phyloP scores from a whole-genome alignment of 2,113 vertebrate species.

The Mustela lutreola region DNA sequence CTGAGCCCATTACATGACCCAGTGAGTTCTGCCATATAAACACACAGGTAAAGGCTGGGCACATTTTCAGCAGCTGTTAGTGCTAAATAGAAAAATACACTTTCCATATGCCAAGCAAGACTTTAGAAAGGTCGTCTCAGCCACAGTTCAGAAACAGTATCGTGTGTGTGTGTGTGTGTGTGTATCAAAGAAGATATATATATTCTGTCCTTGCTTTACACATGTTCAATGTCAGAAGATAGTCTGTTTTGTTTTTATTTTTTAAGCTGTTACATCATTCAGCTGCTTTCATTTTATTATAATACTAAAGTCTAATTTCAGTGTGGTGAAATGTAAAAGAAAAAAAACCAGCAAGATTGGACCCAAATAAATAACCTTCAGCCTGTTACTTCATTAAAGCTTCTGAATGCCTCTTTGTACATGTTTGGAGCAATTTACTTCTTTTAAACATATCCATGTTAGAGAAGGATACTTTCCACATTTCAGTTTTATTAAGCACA shows the following conservation, averaged over 20 bases:
- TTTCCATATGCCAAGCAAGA: constrained; percentile 14
- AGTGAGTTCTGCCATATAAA: constrained; percentile 35
- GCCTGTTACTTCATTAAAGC: constrained; percentile 2
- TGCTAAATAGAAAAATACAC: constrained; percentile 44
- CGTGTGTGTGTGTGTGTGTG: not conserved
- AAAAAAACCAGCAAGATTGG: not conserved
- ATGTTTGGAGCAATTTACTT: constrained; percentile 8
- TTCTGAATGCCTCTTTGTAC: constrained; percentile 27
- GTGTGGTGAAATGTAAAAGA: not conserved
- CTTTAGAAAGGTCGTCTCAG: constrained; percentile 50
- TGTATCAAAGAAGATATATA: not conserved
- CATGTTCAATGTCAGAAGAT: constrained; percentile 11
- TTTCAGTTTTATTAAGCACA: not conserved
- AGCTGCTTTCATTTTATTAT: constrained; percentile 63
- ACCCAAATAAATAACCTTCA: constrained; percentile 51
- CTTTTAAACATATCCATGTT: not conserved
- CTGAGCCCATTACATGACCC: not conserved
- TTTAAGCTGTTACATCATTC: not conserved
- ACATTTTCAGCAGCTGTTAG: constrained; percentile 24
- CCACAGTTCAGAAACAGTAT: not conserved
- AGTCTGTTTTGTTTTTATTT: not conserved
- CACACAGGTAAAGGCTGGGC: not conserved
- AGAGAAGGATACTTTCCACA: not conserved
- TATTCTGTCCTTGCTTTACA: not conserved
- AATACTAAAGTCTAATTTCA: constrained; percentile 64